Evolutionary conservation across 1,140 invertebrate genomes (phyloP).

Genomic region (Musca vetustissima): DNA sequence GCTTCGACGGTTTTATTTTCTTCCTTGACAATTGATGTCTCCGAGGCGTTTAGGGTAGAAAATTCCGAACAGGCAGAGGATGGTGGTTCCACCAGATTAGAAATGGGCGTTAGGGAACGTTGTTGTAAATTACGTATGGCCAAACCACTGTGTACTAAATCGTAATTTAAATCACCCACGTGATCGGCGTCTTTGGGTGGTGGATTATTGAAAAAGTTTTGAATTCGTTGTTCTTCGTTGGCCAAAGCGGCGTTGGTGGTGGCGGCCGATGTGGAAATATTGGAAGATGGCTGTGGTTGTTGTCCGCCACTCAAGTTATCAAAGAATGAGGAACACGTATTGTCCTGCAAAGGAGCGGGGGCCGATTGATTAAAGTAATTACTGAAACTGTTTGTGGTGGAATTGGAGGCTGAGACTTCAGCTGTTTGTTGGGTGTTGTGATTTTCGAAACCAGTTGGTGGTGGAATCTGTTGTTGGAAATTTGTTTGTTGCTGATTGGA

Average conservation of each 20-base stretch:
- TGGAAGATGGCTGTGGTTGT: background rate
- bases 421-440: background rate
- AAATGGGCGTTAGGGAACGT: slow-evolving; percentile 45
- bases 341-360: background rate
- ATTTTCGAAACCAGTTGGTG: slow-evolving; percentile 41
- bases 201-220: slow-evolving; percentile 55
- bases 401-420: background rate
- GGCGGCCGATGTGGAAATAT: background rate
- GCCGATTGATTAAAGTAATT: slow-evolving; percentile 28
- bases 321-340: slow-evolving; percentile 36
- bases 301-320: slow-evolving; percentile 28
- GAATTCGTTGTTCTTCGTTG: slow-evolving; percentile 49
- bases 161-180: slow-evolving; percentile 51
- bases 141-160: slow-evolving; percentile 49
- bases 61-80: slow-evolving; percentile 53
- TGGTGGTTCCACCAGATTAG: slow-evolving; percentile 50
- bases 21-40: slow-evolving; percentile 27
- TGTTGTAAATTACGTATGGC: slow-evolving; percentile 34
- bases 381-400: slow-evolving; percentile 20
- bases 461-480: background rate
- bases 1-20: slow-evolving; percentile 1
- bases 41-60: slow-evolving; percentile 25
- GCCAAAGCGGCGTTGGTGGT: background rate
- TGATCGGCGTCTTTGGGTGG: slow-evolving; percentile 44
- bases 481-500: too few relatives aligned